A percentile compares a stretch with the other conserved stretches of the same genome.
Evolutionary conservation across 2,888 invertebrate genomes (phyloP).

Genomic region (Chouioia cunea): DNA sequence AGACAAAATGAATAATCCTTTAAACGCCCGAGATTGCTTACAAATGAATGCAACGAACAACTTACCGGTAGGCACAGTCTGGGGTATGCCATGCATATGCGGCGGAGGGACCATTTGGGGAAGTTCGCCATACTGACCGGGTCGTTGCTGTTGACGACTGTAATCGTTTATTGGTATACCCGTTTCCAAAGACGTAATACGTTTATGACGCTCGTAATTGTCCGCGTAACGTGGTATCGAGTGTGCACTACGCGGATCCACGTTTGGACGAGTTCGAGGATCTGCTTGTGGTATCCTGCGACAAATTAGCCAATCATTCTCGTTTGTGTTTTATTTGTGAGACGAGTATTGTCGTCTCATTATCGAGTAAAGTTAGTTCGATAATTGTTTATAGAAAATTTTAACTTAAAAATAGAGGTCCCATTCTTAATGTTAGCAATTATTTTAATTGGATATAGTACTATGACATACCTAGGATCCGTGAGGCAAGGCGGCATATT

Average conservation of each 20-base stretch:
- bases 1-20: no score
- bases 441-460: background rate
- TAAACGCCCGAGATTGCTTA: no score
- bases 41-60: no score
- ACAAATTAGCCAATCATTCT: no score
- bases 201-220: slow-evolving; percentile 61
- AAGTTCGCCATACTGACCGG: slow-evolving; percentile 27
- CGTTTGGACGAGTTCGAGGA: slow-evolving; percentile 29
- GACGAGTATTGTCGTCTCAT: no score
- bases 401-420: no score
- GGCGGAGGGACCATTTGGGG: slow-evolving; percentile 14
- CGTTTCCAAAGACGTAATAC: slow-evolving; percentile 29
- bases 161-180: no score
- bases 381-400: no score
- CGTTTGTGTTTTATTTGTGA: no score
- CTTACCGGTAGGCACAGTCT: slow-evolving; percentile 17
- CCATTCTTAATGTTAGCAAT: no score
- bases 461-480: slow-evolving; percentile 34
- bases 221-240: slow-evolving; percentile 56
- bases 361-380: no score
- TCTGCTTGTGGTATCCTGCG: slow-evolving; percentile 29
- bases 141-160: background rate
- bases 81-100: slow-evolving; percentile 19
- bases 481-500: slow-evolving; percentile 28
- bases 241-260: slow-evolving; percentile 16